Evolutionary conservation across 2,888 invertebrate species (phyloP), one percentile per base, ranked within the genome.

Genomic region (Dynastes hyllus): DNA sequence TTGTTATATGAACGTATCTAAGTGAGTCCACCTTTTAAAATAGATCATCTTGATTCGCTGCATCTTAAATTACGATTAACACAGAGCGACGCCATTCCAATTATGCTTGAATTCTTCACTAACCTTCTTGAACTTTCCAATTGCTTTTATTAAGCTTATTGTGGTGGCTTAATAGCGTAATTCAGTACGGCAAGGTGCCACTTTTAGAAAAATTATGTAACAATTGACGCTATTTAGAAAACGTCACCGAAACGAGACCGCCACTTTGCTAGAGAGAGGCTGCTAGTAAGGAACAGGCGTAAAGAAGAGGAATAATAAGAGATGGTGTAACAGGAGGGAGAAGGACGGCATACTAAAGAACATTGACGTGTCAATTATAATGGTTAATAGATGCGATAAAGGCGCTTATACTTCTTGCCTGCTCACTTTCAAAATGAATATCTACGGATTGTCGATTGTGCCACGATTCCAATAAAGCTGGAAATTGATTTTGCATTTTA

Each of bases 91-190:
- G 87, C 87, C 87, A 87, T 85, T 85, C 85, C 85, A 86, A 87
- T 87, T 87, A 87, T 84, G 84, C 84, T 85, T 85, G 86, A 86
- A 86, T 86, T 87, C 86, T 86, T 85, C 84, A 84, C 84, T 82
- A 84, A 82, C 83, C 87, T 86, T 84, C 83, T 83, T 87, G 87
- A 87, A 87, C 87, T 85, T 82, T 84, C 83, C 86, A 87, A 86
- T 86, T 87, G 85, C 82, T 84, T 84, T 84, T 83, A 86, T 86
- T 86, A 84, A 83, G 84, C 84, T 84, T 82, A 86, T 85, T 85
- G 84, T 82, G 61, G 73, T 40, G 61, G 82, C 81, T 82, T 84
- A 84, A 84, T 84, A 82, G 82, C 81, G 82, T 84, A 84, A 83
- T 84, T 84, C 80, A 80, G 83, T 82, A 81, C 81, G 81, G 84